Base-by-base conservation (phyloP, 1,140 invertebrate species). In the Augochlora pura region DNA sequence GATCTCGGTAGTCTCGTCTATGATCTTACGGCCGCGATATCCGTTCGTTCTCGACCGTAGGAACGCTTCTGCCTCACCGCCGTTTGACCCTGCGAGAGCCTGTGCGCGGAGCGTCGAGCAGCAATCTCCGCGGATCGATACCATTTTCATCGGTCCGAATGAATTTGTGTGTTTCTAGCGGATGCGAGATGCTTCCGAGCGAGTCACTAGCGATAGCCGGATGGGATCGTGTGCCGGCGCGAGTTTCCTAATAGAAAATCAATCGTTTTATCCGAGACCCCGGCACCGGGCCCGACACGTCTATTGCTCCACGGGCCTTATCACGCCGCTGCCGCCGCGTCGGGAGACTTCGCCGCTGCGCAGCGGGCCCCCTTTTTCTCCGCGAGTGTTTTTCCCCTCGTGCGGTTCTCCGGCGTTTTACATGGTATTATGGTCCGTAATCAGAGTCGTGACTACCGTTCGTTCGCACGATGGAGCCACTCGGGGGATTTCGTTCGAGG, bases 361-460 rank as follows among this genome's bases (percentile, higher is more conserved):
- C 63, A 66, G 16, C 49, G 21, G 66, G 74, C 70, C 74, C 69
- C 80, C 80, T 73, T 63, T 42, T 60, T 78, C 23, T 64, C 62
- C 39, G 23, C 6, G 9, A 1, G 38, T 60, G 65, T 65, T 64
- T 65, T 66, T 66, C 71, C 14, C 16, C 67, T 42, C 25, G 25
- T 25, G 59, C 25, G 62, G 62, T 39, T 66, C 63, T 42, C 39
- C 27, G 59, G 25, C 54, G 80, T 86, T 89, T 89, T 88, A 89
- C 86, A 87, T 84, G 88, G 57, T 67, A 82, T 74, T 84, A 87
- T 84, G 87, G 49, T 66, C 82, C 77, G 88, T 87, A 89, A 87
- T 88, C 89, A 89, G 86, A 90, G 86, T 90, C 89, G 89, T 90
- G 89, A 90, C 89, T 90, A 90, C 89, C 88, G 89, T 89, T 87